These are phyloP conservation scores for Furcifer pardalis DNA, from an alignment of 2,797 vertebrate genomes.

Conservation along the genomic window DNA sequence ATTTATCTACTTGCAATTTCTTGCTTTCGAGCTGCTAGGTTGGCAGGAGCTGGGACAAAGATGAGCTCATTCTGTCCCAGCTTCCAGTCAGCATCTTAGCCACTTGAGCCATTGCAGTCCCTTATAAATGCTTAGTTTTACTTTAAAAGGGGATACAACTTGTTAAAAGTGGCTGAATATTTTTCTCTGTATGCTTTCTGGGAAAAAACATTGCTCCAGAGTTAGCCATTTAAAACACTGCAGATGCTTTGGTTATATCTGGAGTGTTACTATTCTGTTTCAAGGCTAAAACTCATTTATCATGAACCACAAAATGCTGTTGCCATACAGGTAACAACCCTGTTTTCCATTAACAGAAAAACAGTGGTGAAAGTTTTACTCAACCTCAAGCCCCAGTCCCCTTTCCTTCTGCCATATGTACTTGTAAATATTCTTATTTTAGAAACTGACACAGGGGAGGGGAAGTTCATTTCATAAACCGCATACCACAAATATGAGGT, in stretches of 20 bases:
- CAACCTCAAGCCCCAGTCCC: background rate
- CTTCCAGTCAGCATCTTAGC: no score
- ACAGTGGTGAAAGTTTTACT: background rate
- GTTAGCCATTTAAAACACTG: background rate
- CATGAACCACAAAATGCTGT: background rate
- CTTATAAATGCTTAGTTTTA: background rate
- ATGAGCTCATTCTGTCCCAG: no score
- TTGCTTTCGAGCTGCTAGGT: no score
- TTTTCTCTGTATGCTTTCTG: background rate
- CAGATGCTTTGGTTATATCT: background rate
- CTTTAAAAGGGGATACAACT: background rate
- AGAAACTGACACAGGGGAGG: background rate
- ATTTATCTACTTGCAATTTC: no score
- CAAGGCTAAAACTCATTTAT: background rate
- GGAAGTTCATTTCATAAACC: background rate
- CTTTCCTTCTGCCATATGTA: background rate
- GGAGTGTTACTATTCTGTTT: background rate
- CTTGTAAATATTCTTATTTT: constrained; percentile 22
- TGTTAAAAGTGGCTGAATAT: background rate
- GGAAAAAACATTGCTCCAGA: background rate
- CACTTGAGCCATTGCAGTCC: no score
- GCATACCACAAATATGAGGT: background rate
- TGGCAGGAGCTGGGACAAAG: no score
- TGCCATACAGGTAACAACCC: background rate
- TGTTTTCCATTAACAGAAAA: background rate